A percentile compares a stretch with the other conserved stretches of the same genome.
Evolutionary conservation across 2,113 vertebrate species (phyloP).

Genomic region (Bos javanicus): DNA sequence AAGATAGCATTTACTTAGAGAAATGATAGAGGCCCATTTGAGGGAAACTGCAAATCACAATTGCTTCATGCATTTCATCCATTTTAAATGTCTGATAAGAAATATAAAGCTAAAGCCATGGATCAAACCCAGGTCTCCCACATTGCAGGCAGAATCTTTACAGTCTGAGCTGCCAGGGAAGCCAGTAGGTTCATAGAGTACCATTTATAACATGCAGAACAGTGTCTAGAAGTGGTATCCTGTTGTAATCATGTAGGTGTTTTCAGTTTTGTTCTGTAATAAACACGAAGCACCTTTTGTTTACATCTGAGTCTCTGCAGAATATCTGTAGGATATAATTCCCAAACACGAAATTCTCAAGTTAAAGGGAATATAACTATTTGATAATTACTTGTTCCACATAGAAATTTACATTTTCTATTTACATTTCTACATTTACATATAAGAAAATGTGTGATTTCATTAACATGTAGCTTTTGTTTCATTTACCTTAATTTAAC

Average conservation of each 20-base stretch:
- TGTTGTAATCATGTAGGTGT: background rate
- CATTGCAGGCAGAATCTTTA: background rate
- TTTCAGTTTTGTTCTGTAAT: background rate
- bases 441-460: background rate
- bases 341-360: background rate
- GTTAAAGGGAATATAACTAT: background rate
- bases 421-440: background rate
- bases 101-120: background rate
- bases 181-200: background rate
- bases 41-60: background rate
- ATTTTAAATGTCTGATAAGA: background rate
- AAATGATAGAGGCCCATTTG: background rate
- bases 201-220: background rate
- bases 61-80: background rate
- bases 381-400: background rate
- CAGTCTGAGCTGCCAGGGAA: background rate
- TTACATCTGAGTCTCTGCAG: background rate
- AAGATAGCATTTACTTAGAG: slow-evolving; percentile 30
- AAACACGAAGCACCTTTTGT: background rate
- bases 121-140: background rate
- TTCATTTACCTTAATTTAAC: background rate
- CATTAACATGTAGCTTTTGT: background rate
- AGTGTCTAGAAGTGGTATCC: background rate
- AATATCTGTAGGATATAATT: background rate
- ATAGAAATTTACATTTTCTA: background rate